Evolutionary conservation across 2,888 invertebrate genomes (phyloP).

Genomic region (Brachyptera risi): DNA sequence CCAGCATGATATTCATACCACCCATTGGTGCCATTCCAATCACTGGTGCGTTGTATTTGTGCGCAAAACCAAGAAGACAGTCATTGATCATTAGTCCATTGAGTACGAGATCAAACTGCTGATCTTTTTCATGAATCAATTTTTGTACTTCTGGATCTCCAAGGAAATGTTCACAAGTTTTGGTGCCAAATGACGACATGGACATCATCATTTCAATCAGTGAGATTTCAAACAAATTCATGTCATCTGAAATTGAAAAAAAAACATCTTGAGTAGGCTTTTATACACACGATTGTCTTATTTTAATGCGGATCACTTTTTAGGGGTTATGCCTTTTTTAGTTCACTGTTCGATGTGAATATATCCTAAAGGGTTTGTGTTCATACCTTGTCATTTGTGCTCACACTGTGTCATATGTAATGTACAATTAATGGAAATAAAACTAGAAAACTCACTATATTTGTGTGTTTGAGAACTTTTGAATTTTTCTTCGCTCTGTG

Average conservation of each 20-base stretch:
- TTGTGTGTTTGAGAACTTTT: too few species aligned
- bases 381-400: too few species aligned
- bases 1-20: not conserved
- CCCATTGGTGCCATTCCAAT: constrained; percentile 25
- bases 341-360: not conserved
- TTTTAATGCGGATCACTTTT: not conserved
- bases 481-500: too few species aligned
- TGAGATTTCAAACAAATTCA: not conserved
- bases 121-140: constrained; percentile 30
- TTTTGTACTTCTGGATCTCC: constrained; percentile 27
- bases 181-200: not conserved
- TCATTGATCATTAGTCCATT: constrained; percentile 36
- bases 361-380: not conserved
- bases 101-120: constrained; percentile 37
- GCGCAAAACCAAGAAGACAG: constrained; percentile 36
- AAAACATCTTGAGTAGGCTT: not conserved
- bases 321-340: not conserved
- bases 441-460: too few species aligned
- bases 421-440: too few species aligned
- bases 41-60: constrained; percentile 36
- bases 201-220: not conserved
- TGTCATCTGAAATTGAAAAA: not conserved
- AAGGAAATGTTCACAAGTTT: constrained; percentile 21
- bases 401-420: not conserved
- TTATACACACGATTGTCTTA: not conserved